These are phyloP conservation scores for Lepidurus apus DNA, from an alignment of 1,140 invertebrate genomes.

Conservation along the genomic window DNA sequence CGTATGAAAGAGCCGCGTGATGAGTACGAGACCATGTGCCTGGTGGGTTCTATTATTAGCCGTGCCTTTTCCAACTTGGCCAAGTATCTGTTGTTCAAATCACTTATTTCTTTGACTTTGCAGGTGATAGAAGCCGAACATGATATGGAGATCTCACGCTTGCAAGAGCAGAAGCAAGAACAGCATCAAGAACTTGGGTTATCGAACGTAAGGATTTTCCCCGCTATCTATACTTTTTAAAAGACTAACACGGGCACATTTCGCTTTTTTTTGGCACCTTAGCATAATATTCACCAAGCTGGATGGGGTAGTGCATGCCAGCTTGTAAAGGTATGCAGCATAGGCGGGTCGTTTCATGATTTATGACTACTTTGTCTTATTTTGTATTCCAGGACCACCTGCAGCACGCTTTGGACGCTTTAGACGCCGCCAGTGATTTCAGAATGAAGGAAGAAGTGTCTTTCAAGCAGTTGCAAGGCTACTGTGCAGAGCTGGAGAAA, in stretches of 20 bases:
- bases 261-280: neutral
- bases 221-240: neutral
- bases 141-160: slow-evolving; percentile 34
- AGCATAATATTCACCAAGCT: neutral
- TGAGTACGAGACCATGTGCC: neutral
- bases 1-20: neutral
- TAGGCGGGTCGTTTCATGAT: neutral
- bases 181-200: slow-evolving; percentile 28
- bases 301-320: neutral
- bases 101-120: slow-evolving; percentile 26
- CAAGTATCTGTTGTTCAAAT: slow-evolving; percentile 2
- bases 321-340: neutral
- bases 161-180: neutral
- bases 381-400: neutral
- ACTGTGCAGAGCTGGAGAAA: neutral
- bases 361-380: neutral
- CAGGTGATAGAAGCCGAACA: slow-evolving; percentile 35
- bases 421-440: neutral
- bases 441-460: neutral
- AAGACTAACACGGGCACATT: neutral
- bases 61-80: neutral
- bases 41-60: slow-evolving; percentile 15
- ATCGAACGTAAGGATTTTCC: neutral
- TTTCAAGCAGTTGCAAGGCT: neutral
- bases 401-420: neutral